A percentile compares a stretch with the other conserved stretches of the same genome.
Evolutionary conservation across 2,888 invertebrate genomes (phyloP).

Genomic region (Osedax frankpressi): DNA sequence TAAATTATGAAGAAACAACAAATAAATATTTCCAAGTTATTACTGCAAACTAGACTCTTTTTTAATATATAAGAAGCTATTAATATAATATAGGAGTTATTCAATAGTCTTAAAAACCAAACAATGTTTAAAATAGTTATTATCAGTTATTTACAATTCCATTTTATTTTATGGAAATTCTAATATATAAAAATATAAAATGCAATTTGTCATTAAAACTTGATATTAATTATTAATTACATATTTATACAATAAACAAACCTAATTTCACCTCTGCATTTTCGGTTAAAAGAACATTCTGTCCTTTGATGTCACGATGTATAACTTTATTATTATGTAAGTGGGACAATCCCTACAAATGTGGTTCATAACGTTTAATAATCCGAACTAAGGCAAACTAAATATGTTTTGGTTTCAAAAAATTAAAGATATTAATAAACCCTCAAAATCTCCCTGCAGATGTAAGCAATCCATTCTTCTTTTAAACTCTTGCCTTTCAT

Average conservation of each 20-base stretch:
- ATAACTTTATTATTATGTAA: slow-evolving; percentile 50
- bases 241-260: slow-evolving; percentile 44
- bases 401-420: background rate
- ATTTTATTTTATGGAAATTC: too few species aligned
- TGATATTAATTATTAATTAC: background rate
- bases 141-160: too few species aligned
- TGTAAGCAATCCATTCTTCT: slow-evolving; percentile 99
- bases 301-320: slow-evolving; percentile 91
- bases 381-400: background rate
- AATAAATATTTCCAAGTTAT: too few species aligned
- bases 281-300: slow-evolving; percentile 96
- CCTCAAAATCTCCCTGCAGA: slow-evolving; percentile 68
- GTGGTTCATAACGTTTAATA: background rate
- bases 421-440: slow-evolving; percentile 32
- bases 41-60: too few species aligned
- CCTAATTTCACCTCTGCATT: slow-evolving; percentile 98
- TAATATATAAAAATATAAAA: too few species aligned
- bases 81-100: too few species aligned
- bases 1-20: too few species aligned
- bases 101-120: too few species aligned
- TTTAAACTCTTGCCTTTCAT: slow-evolving; percentile 94
- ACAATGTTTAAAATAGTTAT: too few species aligned
- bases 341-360: slow-evolving; percentile 27
- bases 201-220: background rate
- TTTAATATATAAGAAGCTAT: too few species aligned